Evolutionary conservation across 37 sponge, comb jelly and placozoan genomes (phyloP), one percentile per base, ranked within the genome.

Genomic region (Tethya wilhelma): DNA sequence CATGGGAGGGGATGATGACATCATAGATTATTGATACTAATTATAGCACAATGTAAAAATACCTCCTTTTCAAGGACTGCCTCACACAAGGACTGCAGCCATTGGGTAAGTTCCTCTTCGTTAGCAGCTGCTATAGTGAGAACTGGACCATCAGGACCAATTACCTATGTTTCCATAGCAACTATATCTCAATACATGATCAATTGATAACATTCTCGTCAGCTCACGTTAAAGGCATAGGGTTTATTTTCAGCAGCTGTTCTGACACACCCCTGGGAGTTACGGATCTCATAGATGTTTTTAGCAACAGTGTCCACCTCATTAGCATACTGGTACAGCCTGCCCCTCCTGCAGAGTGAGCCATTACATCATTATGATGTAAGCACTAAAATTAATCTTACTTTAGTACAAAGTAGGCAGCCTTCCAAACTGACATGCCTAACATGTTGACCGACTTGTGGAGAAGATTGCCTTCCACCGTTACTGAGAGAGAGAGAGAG

Each of bases 61-160:
- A 81, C 83, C 74, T 73, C 40, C 56, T 41, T 40, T 30, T 57
- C 46, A 31, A 37, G 22, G 28, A 74, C 38, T 28, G 79, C 87
- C 42, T 84, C 76, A 75, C 85, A 87, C 31, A 92, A 74, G 7
- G 84, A 76, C 44, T 79, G 81, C 67, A 91, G 74, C 93, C 93
- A 92, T 56, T 80, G 58, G 17, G 67, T 76, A 32, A 84, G 46
- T 17, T 92, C 88, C 9, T 79, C 85, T 57, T 92, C 93, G 12
- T 33, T 75, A 9, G 31, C 33, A 38, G 81, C 82, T 26, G 93
- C 64, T 5, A 91, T 26, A 55, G 25, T 44, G 56, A 65, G 28
- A 39, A 59, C 55, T 38, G 69, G 30, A 7, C 42, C n/a, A 44
- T 78, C 56, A 2, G 1, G 20, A 32, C 68, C 85, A 20, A 56